These are phyloP conservation scores for Ernsta delagoae DNA, from an alignment of 2,888 invertebrate genomes.

Conservation along the genomic window DNA sequence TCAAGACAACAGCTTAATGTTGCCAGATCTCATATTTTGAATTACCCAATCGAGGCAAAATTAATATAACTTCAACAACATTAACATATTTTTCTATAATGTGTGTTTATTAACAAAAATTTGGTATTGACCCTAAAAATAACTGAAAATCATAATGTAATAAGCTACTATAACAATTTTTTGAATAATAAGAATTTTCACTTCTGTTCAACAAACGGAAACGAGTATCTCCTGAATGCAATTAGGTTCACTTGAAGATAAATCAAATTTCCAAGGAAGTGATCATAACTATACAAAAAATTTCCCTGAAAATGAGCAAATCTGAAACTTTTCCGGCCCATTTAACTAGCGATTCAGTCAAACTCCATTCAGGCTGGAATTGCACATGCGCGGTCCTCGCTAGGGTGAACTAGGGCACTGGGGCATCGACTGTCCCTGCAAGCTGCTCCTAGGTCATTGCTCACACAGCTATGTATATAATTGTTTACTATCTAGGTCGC, in stretches of 20 bases:
- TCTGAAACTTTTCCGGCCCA: constrained; percentile 7
- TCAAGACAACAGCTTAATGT: constrained; percentile 67
- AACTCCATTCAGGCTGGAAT: constrained; percentile 54
- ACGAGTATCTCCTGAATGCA: background rate
- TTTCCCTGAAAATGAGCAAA: constrained; percentile 27
- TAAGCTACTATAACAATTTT: no score
- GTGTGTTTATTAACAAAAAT: no score
- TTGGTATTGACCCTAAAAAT: no score
- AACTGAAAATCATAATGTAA: no score
- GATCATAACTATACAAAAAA: background rate
- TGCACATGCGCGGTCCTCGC: constrained; percentile 65
- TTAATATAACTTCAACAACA: background rate
- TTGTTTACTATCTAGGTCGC: constrained; percentile 65
- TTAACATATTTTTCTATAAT: no score
- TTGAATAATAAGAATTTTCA: no score
- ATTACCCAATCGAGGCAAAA: constrained; percentile 14
- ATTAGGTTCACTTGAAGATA: background rate
- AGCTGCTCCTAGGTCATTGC: constrained; percentile 59
- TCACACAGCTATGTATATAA: constrained; percentile 49
- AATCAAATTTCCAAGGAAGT: background rate
- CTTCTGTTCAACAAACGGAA: no score
- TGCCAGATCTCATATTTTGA: constrained; percentile 51
- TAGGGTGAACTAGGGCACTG: constrained; percentile 66
- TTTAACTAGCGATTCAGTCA: constrained; percentile 42
- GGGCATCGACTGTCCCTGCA: constrained; percentile 72